Evolutionary conservation across 2,888 invertebrate species (phyloP).

Genomic region (Zygogramma bicolorata): DNA sequence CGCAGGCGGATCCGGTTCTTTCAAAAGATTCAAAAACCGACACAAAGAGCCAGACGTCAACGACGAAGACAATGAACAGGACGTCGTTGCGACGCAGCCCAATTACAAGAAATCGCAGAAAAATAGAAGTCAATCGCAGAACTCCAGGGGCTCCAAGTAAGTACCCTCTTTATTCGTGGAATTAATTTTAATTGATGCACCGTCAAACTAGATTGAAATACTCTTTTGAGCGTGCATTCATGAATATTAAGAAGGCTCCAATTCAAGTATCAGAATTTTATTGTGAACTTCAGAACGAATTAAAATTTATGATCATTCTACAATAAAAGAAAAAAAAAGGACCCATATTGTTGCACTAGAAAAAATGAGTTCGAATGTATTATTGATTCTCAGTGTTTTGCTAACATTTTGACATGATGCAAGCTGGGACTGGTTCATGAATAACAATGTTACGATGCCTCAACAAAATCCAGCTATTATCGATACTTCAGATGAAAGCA

Average conservation of each 20-base stretch:
- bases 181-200: constrained; percentile 32
- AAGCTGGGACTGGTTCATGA: too few species aligned
- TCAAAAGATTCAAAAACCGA: constrained; percentile 72
- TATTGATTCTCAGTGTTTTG: too few species aligned
- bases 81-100: constrained; percentile 45
- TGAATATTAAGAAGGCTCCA: neutral
- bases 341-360: too few species aligned
- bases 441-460: too few species aligned
- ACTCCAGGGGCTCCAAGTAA: constrained; percentile 66
- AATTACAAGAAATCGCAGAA: constrained; percentile 57
- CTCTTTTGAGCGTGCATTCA: neutral
- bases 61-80: constrained; percentile 56
- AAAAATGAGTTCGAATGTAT: too few species aligned
- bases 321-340: too few species aligned
- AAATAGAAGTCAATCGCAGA: constrained; percentile 45
- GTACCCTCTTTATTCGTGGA: constrained; percentile 44
- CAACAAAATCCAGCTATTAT: too few species aligned
- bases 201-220: neutral
- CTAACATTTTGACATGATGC: too few species aligned
- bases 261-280: neutral
- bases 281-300: too few species aligned
- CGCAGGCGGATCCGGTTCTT: constrained; percentile 56
- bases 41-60: constrained; percentile 63
- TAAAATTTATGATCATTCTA: too few species aligned
- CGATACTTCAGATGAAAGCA: too few species aligned